Evolutionary conservation across 1,140 invertebrate species (phyloP).

Genomic region (Leguminivora glycinivorella): DNA sequence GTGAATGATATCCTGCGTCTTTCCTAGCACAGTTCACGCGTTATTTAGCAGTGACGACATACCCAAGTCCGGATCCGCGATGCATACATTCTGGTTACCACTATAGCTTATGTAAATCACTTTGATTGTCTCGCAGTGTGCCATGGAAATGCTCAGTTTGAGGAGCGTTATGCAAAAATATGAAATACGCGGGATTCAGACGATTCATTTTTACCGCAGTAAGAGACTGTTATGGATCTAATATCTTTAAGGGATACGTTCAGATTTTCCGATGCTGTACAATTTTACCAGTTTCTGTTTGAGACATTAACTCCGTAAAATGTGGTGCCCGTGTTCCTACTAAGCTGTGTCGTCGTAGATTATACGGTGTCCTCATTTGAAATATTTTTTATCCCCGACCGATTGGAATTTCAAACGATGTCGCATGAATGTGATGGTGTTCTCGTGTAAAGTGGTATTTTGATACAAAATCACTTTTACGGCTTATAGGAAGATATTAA

Average conservation of each 20-base stretch:
- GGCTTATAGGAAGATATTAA: not conserved
- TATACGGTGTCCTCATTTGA: slow-evolving; percentile 47
- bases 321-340: slow-evolving; percentile 15
- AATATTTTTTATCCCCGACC: slow-evolving; percentile 51
- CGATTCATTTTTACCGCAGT: slow-evolving; percentile 24
- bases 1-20: slow-evolving; percentile 36
- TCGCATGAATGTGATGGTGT: slow-evolving; percentile 50
- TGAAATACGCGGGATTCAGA: slow-evolving; percentile 16
- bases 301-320: slow-evolving; percentile 35
- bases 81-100: slow-evolving; percentile 50
- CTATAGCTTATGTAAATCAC: slow-evolving; percentile 48
- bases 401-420: slow-evolving; percentile 54
- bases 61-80: slow-evolving; percentile 39
- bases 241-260: slow-evolving; percentile 24
- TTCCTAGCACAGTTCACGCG: slow-evolving; percentile 54
- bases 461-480: not conserved
- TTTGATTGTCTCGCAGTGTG: slow-evolving; percentile 37
- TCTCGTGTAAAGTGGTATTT: not conserved
- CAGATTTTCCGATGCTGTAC: slow-evolving; percentile 35
- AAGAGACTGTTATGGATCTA: slow-evolving; percentile 11
- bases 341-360: slow-evolving; percentile 30
- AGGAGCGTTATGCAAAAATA: slow-evolving; percentile 27
- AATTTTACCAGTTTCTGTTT: slow-evolving; percentile 16
- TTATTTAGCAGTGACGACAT: slow-evolving; percentile 60
- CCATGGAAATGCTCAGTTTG: slow-evolving; percentile 25